These are phyloP conservation scores for Micromussa lordhowensis DNA, from an alignment of 92 coral and sea anemone genomes.

Conservation along the genomic window DNA sequence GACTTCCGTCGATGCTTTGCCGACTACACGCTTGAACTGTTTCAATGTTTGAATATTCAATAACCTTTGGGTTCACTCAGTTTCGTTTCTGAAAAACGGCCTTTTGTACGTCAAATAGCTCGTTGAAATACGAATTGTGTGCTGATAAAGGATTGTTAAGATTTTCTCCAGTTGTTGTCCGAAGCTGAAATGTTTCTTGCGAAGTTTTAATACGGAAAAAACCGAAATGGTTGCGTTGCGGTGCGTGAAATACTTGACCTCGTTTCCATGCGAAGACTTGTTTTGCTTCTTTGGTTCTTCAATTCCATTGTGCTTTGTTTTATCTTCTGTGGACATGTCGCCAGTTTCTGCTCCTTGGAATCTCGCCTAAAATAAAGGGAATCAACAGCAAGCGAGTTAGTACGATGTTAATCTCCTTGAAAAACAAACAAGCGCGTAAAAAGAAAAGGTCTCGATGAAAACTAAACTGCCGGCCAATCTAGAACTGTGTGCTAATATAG, in stretches of 20 bases:
- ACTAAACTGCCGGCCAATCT: slow-evolving; percentile 49
- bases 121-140: background rate
- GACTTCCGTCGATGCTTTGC: slow-evolving; percentile 1
- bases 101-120: slow-evolving; percentile 7
- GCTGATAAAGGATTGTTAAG: background rate
- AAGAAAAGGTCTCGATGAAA: slow-evolving; percentile 43
- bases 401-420: slow-evolving; percentile 11
- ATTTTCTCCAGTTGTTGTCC: background rate
- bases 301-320: slow-evolving; percentile 37
- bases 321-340: slow-evolving; percentile 35
- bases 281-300: slow-evolving; percentile 49
- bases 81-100: slow-evolving; percentile 47
- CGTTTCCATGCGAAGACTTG: slow-evolving; percentile 59
- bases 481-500: slow-evolving; percentile 54
- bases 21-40: slow-evolving; percentile 88
- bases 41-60: slow-evolving; percentile 75
- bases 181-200: slow-evolving; percentile 2
- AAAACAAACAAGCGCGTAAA: slow-evolving; percentile 44
- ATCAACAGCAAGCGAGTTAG: slow-evolving; percentile 23
- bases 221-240: slow-evolving; percentile 51
- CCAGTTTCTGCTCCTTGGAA: slow-evolving; percentile 30
- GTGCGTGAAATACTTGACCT: slow-evolving; percentile 61
- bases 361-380: slow-evolving; percentile 31
- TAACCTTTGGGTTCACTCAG: slow-evolving; percentile 48
- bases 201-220: slow-evolving; percentile 17